Conservation (phyloP, 2,888 invertebrate species). For the Digitonthophagus gazella region DNA sequence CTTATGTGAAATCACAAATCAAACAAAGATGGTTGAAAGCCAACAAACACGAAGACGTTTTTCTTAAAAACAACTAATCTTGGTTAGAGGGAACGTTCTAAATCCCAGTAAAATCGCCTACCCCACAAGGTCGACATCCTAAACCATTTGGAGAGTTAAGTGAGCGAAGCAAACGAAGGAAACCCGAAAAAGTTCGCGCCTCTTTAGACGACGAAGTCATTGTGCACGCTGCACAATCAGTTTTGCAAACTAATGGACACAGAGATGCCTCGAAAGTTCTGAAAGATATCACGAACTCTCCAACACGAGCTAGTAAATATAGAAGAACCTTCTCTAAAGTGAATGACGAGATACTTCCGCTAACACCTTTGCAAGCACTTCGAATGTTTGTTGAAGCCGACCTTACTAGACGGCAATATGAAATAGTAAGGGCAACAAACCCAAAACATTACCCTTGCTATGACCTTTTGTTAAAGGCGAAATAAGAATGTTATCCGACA, state of each 20-base stretch:
- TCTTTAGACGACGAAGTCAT: not conserved
- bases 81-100: too few species aligned
- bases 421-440: not conserved
- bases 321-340: constrained; percentile 40
- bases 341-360: not conserved
- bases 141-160: too few species aligned
- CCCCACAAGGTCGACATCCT: too few species aligned
- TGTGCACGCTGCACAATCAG: constrained; percentile 6
- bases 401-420: constrained; percentile 55
- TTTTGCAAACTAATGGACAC: constrained; percentile 1
- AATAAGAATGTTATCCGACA: constrained; percentile 13
- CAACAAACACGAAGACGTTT: too few species aligned
- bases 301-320: not conserved
- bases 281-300: constrained; percentile 4
- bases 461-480: not conserved
- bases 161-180: too few species aligned
- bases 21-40: too few species aligned
- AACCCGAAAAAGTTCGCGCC: not conserved
- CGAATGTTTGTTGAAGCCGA: constrained; percentile 65
- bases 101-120: too few species aligned
- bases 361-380: constrained; percentile 42
- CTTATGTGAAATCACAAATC: too few species aligned
- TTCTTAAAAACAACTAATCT: too few species aligned
- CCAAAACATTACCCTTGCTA: not conserved
- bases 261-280: constrained; percentile 13